These are phyloP conservation scores for Oxytorus armatus DNA, from an alignment of 2,888 invertebrate species.

Conservation along the genomic window DNA sequence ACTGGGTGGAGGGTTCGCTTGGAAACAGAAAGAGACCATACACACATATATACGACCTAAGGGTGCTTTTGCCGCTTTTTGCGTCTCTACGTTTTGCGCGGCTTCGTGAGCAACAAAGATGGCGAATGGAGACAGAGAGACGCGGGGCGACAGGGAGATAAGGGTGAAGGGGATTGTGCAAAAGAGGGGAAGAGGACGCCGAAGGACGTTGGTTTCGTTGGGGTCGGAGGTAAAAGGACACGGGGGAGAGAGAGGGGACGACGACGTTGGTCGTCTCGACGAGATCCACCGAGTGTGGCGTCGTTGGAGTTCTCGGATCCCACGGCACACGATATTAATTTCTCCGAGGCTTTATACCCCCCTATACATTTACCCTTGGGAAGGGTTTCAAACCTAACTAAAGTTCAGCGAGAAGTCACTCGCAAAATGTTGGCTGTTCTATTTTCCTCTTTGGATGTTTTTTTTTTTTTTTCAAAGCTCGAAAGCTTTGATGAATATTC, in stretches of 20 bases:
- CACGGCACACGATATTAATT: constrained; percentile 69
- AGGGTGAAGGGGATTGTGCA: constrained; percentile 64
- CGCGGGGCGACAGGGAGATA: constrained; percentile 57
- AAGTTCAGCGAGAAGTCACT: constrained; percentile 44
- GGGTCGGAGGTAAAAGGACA: constrained; percentile 71
- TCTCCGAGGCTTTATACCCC: constrained; percentile 58
- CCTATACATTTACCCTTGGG: constrained; percentile 48
- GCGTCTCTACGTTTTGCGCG: constrained; percentile 80
- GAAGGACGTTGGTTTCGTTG: constrained; percentile 64
- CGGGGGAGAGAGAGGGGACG: constrained; percentile 74
- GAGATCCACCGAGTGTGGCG: constrained; percentile 66
- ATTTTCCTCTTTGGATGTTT: constrained; percentile 34
- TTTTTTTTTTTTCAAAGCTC: constrained; percentile 8
- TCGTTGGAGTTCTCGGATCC: constrained; percentile 60
- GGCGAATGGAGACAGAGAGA: constrained; percentile 61
- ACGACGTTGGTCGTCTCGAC: constrained; percentile 37
- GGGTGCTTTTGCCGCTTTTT: constrained; percentile 60
- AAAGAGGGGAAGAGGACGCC: constrained; percentile 34
- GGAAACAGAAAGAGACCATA: constrained; percentile 61
- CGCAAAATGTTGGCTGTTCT: constrained; percentile 32
- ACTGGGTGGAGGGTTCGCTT: constrained; percentile 65
- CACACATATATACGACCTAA: constrained; percentile 37
- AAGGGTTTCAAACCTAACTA: constrained; percentile 59
- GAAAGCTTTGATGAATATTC: constrained; percentile 20
- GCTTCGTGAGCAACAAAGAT: constrained; percentile 66